Percentiles rank a stretch among this genome's conserved stretches.
These are phyloP conservation scores for Hipparchia semele DNA, from an alignment of 2,888 invertebrate genomes.

Conservation along the genomic window DNA sequence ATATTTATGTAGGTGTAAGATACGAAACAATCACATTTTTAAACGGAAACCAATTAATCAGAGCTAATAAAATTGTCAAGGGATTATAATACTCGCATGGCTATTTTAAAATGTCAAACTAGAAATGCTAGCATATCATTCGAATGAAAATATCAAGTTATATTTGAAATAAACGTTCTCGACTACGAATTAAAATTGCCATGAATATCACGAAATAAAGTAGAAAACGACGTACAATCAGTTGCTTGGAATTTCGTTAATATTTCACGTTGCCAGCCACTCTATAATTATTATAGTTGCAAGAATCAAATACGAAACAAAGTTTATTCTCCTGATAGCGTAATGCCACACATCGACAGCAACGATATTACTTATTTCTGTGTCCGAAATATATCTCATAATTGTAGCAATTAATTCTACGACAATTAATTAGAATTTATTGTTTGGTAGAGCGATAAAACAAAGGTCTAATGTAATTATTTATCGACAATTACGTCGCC, in stretches of 20 bases:
- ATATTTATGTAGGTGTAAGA: not conserved
- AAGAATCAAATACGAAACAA: slow-evolving; percentile 27
- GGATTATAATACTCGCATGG: not conserved
- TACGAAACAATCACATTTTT: not conserved
- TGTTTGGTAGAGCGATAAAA: slow-evolving; percentile 28
- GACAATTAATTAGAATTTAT: slow-evolving; percentile 24
- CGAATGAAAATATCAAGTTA: not conserved
- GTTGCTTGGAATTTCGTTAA: slow-evolving; percentile 16
- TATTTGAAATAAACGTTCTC: not conserved
- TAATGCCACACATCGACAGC: slow-evolving; percentile 25
- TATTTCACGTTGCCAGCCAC: slow-evolving; percentile 31
- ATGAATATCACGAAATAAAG: not conserved
- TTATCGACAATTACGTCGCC: slow-evolving; percentile 29
- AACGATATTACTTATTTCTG: slow-evolving; percentile 22
- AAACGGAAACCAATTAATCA: not conserved
- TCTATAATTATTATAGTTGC: slow-evolving; percentile 33
- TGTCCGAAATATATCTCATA: slow-evolving; percentile 28
- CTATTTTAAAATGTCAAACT: not conserved
- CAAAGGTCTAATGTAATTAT: slow-evolving; percentile 31
- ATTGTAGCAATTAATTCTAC: slow-evolving; percentile 34
- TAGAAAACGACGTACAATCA: not conserved
- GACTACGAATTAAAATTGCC: not conserved
- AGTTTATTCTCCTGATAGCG: slow-evolving; percentile 34
- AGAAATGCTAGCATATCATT: not conserved
- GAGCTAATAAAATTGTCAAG: not conserved